Conservation (phyloP, 2,888 invertebrate genomes). For the Eremobia ochroleuca region DNA sequence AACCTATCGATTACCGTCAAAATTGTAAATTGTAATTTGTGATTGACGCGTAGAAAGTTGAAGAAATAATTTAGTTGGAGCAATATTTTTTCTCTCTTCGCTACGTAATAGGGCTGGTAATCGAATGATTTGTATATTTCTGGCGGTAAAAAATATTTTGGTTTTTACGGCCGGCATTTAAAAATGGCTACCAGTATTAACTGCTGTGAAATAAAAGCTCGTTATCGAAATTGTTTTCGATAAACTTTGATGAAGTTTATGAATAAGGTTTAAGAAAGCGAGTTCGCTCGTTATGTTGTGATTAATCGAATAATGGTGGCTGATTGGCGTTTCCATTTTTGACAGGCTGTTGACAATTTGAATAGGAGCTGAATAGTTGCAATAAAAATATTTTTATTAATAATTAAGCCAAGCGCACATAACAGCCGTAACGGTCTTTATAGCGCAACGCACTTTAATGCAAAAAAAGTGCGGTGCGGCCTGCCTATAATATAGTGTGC, state of each 20-base stretch:
- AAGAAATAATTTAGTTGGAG: constrained; percentile 46
- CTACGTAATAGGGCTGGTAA: constrained; percentile 70
- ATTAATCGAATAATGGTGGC: constrained; percentile 69
- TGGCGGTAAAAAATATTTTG: constrained; percentile 55
- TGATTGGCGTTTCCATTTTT: constrained; percentile 48
- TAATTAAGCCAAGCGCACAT: neutral
- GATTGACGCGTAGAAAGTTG: constrained; percentile 85
- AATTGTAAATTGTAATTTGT: constrained; percentile 68
- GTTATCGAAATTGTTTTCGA: constrained; percentile 83
- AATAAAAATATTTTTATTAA: neutral
- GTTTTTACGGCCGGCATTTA: constrained; percentile 64
- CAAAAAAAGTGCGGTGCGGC: neutral
- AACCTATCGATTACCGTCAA: constrained; percentile 84
- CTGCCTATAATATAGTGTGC: neutral
- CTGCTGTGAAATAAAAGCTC: constrained; percentile 77
- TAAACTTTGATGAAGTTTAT: constrained; percentile 74
- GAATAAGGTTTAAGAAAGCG: constrained; percentile 71
- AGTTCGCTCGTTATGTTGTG: constrained; percentile 69
- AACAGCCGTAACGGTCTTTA: neutral
- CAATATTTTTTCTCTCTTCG: constrained; percentile 50
- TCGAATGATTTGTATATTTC: constrained; percentile 52
- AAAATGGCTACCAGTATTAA: constrained; percentile 83
- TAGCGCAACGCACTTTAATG: neutral
- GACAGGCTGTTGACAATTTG: constrained; percentile 53
- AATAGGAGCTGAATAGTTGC: constrained; percentile 2